Conservation (phyloP, 2,888 invertebrate species). For the Cinara cedri region DNA sequence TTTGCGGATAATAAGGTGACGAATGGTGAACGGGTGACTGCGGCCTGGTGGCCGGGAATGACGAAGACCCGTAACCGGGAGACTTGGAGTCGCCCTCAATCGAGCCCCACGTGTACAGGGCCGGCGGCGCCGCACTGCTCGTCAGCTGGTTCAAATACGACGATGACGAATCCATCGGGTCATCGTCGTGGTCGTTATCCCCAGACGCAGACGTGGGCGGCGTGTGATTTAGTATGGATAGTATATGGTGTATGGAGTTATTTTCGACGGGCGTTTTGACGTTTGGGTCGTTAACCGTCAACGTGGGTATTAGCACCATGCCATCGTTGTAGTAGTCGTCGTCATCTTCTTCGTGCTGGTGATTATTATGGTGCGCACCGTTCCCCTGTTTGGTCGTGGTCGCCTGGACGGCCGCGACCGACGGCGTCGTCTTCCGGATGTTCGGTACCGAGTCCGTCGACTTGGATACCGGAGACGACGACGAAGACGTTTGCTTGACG, state of each 20-base stretch:
- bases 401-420: conserved; percentile 2
- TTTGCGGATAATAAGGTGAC: conserved; percentile 61
- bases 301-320: conserved; percentile 63
- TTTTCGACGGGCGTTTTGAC: conserved; percentile 32
- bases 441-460: conserved; percentile 55
- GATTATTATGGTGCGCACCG: neutral
- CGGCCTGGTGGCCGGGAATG: conserved; percentile 43
- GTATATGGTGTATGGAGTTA: conserved; percentile 64
- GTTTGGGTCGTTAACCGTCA: conserved; percentile 61
- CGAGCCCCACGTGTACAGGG: conserved; percentile 57
- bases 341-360: conserved; percentile 56
- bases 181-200: neutral
- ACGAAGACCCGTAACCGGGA: conserved; percentile 51
- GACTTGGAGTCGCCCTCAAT: conserved; percentile 55
- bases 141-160: conserved; percentile 59
- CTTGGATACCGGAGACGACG: conserved; percentile 55
- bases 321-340: conserved; percentile 61
- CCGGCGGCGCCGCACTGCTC: conserved; percentile 51
- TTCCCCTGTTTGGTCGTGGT: conserved; percentile 40
- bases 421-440: conserved; percentile 49
- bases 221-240: conserved; percentile 64
- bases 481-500: neutral
- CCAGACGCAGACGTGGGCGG: conserved; percentile 56
- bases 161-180: conserved; percentile 62
- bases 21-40: conserved; percentile 60